A percentile compares a stretch with the other conserved stretches of the same genome.
phyloP scores from a whole-genome alignment of 2,888 invertebrate species.

The Toxonevra muliebris region DNA sequence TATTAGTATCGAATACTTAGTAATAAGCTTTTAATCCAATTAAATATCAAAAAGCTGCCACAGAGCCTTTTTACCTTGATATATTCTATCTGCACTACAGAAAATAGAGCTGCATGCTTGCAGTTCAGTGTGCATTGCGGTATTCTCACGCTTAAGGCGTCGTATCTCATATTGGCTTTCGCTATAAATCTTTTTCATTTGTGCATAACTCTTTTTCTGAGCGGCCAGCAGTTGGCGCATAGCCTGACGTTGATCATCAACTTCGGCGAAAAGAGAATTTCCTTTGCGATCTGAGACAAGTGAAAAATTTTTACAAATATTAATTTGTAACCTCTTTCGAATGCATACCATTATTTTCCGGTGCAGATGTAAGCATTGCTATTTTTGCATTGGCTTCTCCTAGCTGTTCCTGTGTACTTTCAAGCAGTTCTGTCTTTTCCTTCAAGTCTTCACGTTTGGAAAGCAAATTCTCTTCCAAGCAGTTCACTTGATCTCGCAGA shows the following conservation, averaged over 20 bases:
- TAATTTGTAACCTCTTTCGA: neutral
- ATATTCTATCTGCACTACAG: conserved; percentile 60
- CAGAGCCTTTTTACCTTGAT: conserved; percentile 51
- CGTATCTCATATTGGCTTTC: conserved; percentile 62
- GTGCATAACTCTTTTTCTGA: conserved; percentile 70
- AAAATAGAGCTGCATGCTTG: conserved; percentile 61
- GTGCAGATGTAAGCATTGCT: conserved; percentile 50
- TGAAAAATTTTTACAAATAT: neutral
- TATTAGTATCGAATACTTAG: conserved; percentile 29
- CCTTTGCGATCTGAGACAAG: conserved; percentile 69
- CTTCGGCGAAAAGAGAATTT: conserved; percentile 73
- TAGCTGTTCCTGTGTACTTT: conserved; percentile 61
- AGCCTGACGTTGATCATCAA: conserved; percentile 72
- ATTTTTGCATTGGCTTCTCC: conserved; percentile 60
- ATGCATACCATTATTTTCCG: conserved; percentile 54
- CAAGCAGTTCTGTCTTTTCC: conserved; percentile 57
- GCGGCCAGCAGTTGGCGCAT: conserved; percentile 70
- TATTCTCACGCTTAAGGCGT: conserved; percentile 61
- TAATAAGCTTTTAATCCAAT: too few relatives aligned
- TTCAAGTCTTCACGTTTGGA: conserved; percentile 61
- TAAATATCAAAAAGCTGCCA: too few relatives aligned
- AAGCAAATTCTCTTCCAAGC: conserved; percentile 59
- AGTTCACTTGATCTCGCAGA: conserved; percentile 58
- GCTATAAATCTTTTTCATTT: conserved; percentile 62
- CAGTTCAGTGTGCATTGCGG: conserved; percentile 61